Evolutionary conservation across 1,140 invertebrate genomes (phyloP).

Genomic region (Homalodisca vitripennis): DNA sequence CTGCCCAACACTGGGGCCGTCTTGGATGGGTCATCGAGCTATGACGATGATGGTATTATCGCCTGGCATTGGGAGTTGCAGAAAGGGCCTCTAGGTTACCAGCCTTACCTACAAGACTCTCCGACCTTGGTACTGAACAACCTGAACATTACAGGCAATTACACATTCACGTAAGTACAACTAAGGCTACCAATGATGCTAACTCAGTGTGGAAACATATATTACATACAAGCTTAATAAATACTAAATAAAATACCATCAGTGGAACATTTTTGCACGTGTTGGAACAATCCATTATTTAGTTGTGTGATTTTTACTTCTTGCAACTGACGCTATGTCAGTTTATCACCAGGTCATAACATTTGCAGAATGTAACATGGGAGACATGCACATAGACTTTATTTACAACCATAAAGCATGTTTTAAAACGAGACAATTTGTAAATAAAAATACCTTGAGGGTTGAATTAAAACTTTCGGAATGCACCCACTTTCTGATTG

Average conservation of each 20-base stretch:
- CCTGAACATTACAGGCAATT: conserved; percentile 81
- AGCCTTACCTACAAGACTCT: conserved; percentile 71
- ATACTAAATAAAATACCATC: neutral
- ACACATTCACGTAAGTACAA: conserved; percentile 80
- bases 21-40: conserved; percentile 78
- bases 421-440: too few species aligned
- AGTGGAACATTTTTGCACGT: neutral
- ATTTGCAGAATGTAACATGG: too few species aligned
- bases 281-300: neutral
- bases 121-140: conserved; percentile 84
- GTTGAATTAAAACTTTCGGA: too few species aligned
- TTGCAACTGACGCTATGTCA: too few species aligned
- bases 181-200: neutral
- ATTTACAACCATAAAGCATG: too few species aligned
- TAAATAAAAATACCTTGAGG: too few species aligned
- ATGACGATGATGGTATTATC: conserved; percentile 60
- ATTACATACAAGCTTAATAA: neutral
- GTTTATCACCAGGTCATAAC: too few species aligned
- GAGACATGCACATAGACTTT: too few species aligned
- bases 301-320: too few species aligned
- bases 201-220: neutral
- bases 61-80: conserved; percentile 83
- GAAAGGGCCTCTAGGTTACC: conserved; percentile 81
- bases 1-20: conserved; percentile 86
- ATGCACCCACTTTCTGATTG: too few species aligned